Base-by-base conservation (phyloP, 1,140 invertebrate species). In the Pristionchus pacificus region DNA sequence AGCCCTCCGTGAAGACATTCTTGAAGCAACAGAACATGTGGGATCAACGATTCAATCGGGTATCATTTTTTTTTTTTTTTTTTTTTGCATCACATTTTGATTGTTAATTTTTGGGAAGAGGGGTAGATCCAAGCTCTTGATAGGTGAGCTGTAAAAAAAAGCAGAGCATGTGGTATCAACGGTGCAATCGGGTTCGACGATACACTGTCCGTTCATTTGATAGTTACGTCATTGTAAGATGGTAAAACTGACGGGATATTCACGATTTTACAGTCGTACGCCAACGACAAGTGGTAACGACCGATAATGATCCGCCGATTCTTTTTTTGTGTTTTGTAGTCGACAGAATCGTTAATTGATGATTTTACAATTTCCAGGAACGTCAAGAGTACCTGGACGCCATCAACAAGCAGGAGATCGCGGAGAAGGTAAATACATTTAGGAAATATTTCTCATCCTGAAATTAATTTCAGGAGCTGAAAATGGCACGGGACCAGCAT, bases 321-420 rank as follows among this genome's bases (percentile, higher is more conserved):
- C n/a, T n/a, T n/a, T n/a, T n/a, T n/a, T n/a, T n/a, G n/a, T n/a
- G n/a, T n/a, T n/a, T n/a, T n/a, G n/a, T n/a, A n/a, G n/a, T n/a
- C n/a, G n/a, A n/a, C n/a, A n/a, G n/a, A n/a, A n/a, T n/a, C n/a
- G n/a, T n/a, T n/a, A n/a, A n/a, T n/a, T n/a, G n/a, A n/a, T n/a
- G n/a, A 49, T 49, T 49, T 49, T 19, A 19, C 6, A 49, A 49
- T 49, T 6, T 49, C 38, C 38, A 49, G 72, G 86, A 87, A 71
- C 83, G 87, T 81, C 84, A 85, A 65, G 85, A 87, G 61, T 87
- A 87, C 66, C 67, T 87, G 30, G 87, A 87, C 58, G 84, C 85
- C 10, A 74, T 86, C 19, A 86, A 85, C 71, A 82, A 85, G 67
- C 84, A 87, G 79, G 87, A 86, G 66, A 77, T 84, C 13, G 78